A percentile compares a stretch with the other conserved stretches of the same genome.
These are phyloP conservation scores for Carcharodon carcharias DNA, from an alignment of 2,797 vertebrate species.

Conservation along the genomic window DNA sequence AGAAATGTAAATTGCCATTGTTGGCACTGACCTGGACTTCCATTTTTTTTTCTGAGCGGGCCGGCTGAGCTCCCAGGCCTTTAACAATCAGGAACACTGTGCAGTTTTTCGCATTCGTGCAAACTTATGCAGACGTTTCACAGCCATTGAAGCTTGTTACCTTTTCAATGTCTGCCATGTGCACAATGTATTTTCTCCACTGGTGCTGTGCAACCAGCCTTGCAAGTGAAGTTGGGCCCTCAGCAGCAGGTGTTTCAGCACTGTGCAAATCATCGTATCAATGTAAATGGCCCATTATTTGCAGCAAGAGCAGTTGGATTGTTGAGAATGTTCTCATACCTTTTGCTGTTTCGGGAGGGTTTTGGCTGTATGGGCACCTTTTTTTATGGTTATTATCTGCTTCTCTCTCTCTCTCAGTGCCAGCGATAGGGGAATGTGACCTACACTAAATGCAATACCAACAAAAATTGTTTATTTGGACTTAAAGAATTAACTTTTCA, in stretches of 20 bases:
- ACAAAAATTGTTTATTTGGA: neutral
- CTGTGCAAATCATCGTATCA: neutral
- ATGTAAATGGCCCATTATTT: neutral
- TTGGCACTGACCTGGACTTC: neutral
- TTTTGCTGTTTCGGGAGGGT: neutral
- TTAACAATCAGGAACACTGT: neutral
- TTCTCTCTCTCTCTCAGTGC: neutral
- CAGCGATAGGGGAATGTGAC: neutral
- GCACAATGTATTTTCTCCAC: neutral
- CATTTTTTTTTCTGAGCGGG: neutral
- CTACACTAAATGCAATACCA: too few relatives aligned
- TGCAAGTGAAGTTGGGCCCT: neutral
- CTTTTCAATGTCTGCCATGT: neutral
- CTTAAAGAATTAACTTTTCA: neutral
- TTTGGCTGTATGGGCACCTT: neutral
- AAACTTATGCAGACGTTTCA: neutral
- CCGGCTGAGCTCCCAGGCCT: neutral
- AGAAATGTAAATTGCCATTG: neutral
- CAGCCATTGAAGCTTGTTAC: neutral
- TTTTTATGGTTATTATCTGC: neutral
- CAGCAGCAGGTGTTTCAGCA: neutral
- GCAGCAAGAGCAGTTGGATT: neutral
- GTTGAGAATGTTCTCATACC: neutral
- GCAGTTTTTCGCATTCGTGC: neutral
- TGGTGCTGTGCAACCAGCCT: neutral